These are phyloP conservation scores for Pseudopleuronectes americanus DNA, from an alignment of 2,797 vertebrate genomes.

Conservation along the genomic window DNA sequence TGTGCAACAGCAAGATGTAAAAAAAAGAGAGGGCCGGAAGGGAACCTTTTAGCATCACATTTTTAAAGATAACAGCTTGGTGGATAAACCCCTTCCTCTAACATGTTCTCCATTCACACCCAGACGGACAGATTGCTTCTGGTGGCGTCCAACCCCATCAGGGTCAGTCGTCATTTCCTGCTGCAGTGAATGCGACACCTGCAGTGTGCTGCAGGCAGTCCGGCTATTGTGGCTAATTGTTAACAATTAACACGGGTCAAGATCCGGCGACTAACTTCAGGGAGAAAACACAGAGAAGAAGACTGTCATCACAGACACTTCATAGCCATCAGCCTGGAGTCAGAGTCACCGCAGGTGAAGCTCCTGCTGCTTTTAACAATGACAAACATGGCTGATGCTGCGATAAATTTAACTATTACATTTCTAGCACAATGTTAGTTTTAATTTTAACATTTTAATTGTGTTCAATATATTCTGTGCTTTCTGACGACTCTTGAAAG, in stretches of 20 bases:
- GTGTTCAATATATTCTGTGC: too few relatives aligned
- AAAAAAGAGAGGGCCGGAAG: slow-evolving; percentile 24
- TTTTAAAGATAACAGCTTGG: not conserved
- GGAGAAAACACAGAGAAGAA: not conserved
- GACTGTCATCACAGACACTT: too few relatives aligned
- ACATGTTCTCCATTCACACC: not conserved
- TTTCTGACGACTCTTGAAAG: too few relatives aligned
- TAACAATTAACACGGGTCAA: slow-evolving; percentile 51
- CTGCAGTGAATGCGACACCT: slow-evolving; percentile 52
- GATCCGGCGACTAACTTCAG: slow-evolving; percentile 15
- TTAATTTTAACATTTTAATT: not conserved
- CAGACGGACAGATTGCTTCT: slow-evolving; percentile 22
- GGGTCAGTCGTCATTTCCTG: slow-evolving; percentile 51
- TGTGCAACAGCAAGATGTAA: slow-evolving; percentile 35
- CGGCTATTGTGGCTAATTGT: slow-evolving; percentile 46
- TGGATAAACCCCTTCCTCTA: not conserved
- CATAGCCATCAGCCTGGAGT: not conserved
- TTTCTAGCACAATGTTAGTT: not conserved
- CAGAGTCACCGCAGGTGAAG: not conserved
- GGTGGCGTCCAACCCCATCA: slow-evolving; percentile 32
- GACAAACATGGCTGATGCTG: too few relatives aligned
- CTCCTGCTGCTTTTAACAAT: too few relatives aligned
- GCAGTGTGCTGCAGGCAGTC: slow-evolving; percentile 34
- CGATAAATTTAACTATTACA: too few relatives aligned
- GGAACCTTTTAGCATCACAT: not conserved